These are phyloP conservation scores for Ethmia dodecea DNA, from an alignment of 2,888 invertebrate species.

Conservation along the genomic window DNA sequence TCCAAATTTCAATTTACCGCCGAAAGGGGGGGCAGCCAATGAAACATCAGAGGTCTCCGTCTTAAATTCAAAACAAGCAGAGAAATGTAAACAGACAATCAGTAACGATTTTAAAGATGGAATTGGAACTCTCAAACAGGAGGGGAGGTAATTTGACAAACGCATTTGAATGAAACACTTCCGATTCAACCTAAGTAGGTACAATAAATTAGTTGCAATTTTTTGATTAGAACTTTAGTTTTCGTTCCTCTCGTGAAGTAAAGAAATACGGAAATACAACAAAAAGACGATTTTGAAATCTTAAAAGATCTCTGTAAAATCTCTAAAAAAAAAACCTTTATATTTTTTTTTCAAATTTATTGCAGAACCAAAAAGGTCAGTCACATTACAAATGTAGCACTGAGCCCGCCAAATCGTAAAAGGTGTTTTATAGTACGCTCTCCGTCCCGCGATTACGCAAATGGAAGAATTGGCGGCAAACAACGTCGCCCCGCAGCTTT, in stretches of 20 bases:
- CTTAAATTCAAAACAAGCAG: constrained; percentile 63
- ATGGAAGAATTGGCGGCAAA: constrained; percentile 60
- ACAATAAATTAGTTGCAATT: too few species aligned
- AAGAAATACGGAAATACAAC: too few species aligned
- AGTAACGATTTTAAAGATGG: constrained; percentile 68
- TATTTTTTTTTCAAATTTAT: too few species aligned
- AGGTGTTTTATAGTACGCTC: constrained; percentile 21
- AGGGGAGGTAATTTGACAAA: constrained; percentile 52
- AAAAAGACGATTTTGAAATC: too few species aligned
- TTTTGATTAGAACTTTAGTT: too few species aligned
- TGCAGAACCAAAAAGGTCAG: too few species aligned
- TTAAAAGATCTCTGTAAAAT: too few species aligned
- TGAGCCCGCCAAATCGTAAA: constrained; percentile 11
- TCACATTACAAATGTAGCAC: too few species aligned
- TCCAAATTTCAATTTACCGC: constrained; percentile 19
- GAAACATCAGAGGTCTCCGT: constrained; percentile 34
- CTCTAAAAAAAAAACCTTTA: too few species aligned
- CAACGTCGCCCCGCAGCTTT: constrained; percentile 52
- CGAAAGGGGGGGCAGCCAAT: constrained; percentile 18
- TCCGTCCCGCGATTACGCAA: constrained; percentile 37
- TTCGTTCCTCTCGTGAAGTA: too few species aligned
- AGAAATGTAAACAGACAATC: constrained; percentile 74
- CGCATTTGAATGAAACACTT: constrained; percentile 34
- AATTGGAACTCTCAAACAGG: constrained; percentile 45
- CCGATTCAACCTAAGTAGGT: too few species aligned